Percentiles rank a stretch among this genome's conserved stretches.
Conservation (phyloP, 2,113 vertebrate genomes). For the Cardinalis cardinalis region DNA sequence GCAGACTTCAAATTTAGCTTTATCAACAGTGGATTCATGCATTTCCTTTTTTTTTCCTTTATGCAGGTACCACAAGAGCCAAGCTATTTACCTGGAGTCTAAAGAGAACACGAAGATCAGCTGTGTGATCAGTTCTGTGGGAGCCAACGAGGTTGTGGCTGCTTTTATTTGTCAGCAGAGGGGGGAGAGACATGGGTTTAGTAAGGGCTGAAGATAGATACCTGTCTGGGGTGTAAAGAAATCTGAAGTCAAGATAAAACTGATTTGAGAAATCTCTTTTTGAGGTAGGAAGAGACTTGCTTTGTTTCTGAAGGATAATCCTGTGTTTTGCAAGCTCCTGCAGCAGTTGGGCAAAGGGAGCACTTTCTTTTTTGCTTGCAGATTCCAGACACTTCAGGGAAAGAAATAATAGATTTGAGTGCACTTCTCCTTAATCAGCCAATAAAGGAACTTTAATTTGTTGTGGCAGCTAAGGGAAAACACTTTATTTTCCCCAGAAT, state of each 20-base stretch:
- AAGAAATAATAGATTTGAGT: background rate
- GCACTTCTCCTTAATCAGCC: background rate
- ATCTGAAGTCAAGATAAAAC: background rate
- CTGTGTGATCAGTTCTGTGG: conserved; percentile 97
- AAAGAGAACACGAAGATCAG: conserved; percentile 98
- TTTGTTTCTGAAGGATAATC: background rate
- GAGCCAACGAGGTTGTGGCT: conserved; percentile 88
- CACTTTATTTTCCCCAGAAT: conserved; percentile 4
- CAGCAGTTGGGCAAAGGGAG: background rate
- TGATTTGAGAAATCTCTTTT: background rate
- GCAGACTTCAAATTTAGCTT: background rate
- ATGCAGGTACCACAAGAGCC: conserved; percentile 96
- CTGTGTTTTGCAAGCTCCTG: background rate
- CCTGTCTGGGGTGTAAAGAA: background rate
- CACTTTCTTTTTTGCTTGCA: background rate
- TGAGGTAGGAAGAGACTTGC: background rate
- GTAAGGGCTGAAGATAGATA: background rate
- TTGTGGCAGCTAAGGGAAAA: conserved; percentile 11
- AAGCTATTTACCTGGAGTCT: conserved; percentile 96
- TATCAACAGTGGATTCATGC: background rate
- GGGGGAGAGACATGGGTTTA: background rate
- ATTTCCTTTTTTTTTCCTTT: background rate
- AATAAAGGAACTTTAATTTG: background rate
- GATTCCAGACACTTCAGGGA: background rate
- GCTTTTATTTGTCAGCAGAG: background rate